Percentiles rank a stretch among this genome's conserved stretches.
Evolutionary conservation across 2,113 vertebrate genomes (phyloP).

Genomic region (Nymphicus hollandicus): DNA sequence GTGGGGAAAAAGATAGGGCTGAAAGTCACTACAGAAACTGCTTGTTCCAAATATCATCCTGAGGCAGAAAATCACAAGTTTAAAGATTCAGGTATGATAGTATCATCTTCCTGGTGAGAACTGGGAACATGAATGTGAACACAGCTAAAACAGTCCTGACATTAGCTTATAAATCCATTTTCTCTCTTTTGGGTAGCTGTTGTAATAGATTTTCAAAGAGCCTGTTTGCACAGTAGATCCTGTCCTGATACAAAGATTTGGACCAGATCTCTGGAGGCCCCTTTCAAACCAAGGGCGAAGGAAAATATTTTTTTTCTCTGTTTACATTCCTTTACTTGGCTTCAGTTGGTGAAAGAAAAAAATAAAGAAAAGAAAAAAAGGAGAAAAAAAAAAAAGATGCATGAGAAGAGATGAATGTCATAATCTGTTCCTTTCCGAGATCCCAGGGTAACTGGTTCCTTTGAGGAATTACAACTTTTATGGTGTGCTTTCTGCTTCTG

Average conservation of each 20-base stretch:
- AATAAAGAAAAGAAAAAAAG: not conserved
- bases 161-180: not conserved
- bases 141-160: not conserved
- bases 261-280: not conserved
- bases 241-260: not conserved
- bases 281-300: not conserved
- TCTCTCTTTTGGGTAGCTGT: not conserved
- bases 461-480: not conserved
- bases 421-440: not conserved
- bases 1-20: not conserved
- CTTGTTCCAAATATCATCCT: not conserved
- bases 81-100: not conserved
- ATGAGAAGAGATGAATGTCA: not conserved
- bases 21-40: not conserved
- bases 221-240: constrained; percentile 4
- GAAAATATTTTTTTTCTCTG: not conserved
- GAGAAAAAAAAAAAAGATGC: accelerated
- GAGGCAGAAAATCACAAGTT: not conserved
- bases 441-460: not conserved
- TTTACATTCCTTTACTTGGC: not conserved
- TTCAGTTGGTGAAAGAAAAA: not conserved
- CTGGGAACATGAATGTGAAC: not conserved
- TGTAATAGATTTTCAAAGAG: not conserved
- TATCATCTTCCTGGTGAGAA: not conserved
- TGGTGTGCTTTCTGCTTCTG: not conserved